Base-by-base conservation (phyloP, 1,140 invertebrate genomes). In the Daktulosphaira vitifoliae region DNA sequence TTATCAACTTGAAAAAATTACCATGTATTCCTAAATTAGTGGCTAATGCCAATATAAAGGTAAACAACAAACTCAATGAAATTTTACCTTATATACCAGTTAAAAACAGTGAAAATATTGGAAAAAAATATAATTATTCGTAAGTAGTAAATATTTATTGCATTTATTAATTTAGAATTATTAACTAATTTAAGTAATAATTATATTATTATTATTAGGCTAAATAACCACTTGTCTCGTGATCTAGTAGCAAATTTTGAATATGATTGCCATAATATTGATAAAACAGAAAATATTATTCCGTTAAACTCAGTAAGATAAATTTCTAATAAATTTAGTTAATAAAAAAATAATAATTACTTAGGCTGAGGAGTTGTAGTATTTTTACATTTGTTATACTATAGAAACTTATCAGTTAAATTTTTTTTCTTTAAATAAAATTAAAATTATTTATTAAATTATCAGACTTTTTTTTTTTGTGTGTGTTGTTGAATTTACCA, bases 61-160 rank as follows among this genome's bases (percentile, higher is more conserved):
- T 62, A 13, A 16, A 62, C 18, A 62, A 62, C 26, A 62, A 62
- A 3, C 46, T 44, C 13, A 46, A 2, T 46, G 1, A 62, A 62
- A 29, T 62, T 26, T 20, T 62, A 3, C 54, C 54, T 8, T 62
- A 62, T 46, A 62, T 62, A 16, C 26, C 6, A 13, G 18, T 62
- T 46, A 39, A 23, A 46, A 62, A 62, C 26, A 39, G 54, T 29
- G 54, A 62, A 46, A 62, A 46, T 8, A 62, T 62, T 29, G 38
- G 54, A 29, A 62, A 62, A 46, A 62, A 62, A 62, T 62, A 62
- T 29, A 39, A 62, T 15, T 62, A 18, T 25, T 26, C 46, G 54
- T 62, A 29, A 62, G 39, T n/a, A 11, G 11, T 33, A 33, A 33
- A 33, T n/a, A n/a, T n/a, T n/a, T n/a, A n/a, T n/a, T n/a, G n/a